A percentile compares a stretch with the other conserved stretches of the same genome.
Evolutionary conservation across 1,140 invertebrate species (phyloP).

Genomic region (Drosophila neocordata): DNA sequence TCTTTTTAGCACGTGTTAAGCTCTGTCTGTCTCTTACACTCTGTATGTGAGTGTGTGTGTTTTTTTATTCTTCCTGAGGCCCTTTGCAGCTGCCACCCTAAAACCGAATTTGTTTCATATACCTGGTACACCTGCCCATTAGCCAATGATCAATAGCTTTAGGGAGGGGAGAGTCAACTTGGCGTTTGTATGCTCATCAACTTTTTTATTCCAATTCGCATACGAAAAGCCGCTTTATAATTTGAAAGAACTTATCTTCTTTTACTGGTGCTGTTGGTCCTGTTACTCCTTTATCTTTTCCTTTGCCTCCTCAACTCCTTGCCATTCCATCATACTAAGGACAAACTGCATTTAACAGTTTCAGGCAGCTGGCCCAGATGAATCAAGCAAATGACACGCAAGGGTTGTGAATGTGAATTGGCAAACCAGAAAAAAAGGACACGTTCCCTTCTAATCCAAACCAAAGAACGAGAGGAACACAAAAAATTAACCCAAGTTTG

Average conservation of each 20-base stretch:
- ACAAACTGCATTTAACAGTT: conserved; percentile 73
- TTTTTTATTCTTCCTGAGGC: not conserved
- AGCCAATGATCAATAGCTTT: conserved; percentile 56
- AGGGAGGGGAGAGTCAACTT: conserved; percentile 16
- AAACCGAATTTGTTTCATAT: conserved; percentile 4
- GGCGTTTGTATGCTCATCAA: conserved; percentile 11
- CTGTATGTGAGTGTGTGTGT: not conserved
- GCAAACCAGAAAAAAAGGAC: not conserved
- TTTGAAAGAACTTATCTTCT: conserved; percentile 59
- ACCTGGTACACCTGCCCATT: conserved; percentile 47
- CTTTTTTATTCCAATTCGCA: conserved; percentile 11
- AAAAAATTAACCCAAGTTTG: too few relatives aligned
- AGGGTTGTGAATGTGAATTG: conserved; percentile 10
- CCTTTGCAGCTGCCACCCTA: conserved; percentile 33
- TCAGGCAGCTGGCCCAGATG: conserved; percentile 53
- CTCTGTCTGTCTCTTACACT: not conserved
- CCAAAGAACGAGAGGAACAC: too few relatives aligned
- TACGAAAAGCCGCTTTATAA: conserved; percentile 68
- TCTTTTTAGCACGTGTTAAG: conserved; percentile 46
- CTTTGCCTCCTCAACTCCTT: not conserved
- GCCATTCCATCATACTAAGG: not conserved
- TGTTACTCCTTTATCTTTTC: conserved; percentile 17
- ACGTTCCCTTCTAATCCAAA: not conserved
- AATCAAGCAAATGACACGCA: conserved; percentile 34
- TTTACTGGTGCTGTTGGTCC: conserved; percentile 20